Base-by-base conservation (phyloP, 37 sponge, comb jelly and placozoan species). In the Beroe ovata region DNA sequence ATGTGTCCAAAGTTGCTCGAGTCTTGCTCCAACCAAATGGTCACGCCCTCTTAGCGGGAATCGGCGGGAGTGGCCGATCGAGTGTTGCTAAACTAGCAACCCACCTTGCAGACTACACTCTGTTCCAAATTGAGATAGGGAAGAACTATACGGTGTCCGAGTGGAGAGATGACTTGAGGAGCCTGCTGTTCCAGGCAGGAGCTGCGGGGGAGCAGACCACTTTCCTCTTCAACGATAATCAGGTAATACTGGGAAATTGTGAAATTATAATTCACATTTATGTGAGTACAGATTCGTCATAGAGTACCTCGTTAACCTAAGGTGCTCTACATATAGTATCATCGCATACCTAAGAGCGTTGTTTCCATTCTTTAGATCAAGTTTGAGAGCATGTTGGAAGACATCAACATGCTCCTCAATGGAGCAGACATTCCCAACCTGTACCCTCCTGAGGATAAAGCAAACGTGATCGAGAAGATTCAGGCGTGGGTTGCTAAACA, bases 371-470 rank as follows among this genome's bases (percentile, higher is more conserved):
- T 62, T 25, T 96, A 97, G 90, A 95, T 97, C 89, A 97, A 97
- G 62, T 96, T 95, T 64, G 99, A 97, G 88, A 93, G 95, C 19
- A 95, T 97, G 91, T 93, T 97, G 38, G 99, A 97, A 61, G 99
- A 97, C 60, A 94, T 97, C 71, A 97, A 97, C 89, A 95, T 95
- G 93, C 93, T 97, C n/a, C 89, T 97, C 60, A 97, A 97, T 91
- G 95, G 96, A 6, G 99, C 95, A 26, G 99, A 97, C 62, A 95
- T 97, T 8, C 99, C 99, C 58, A 97, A 97, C 84, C 42, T 97
- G 20, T 97, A 93, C 64, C 94, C 95, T 58, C 72, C 95, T 33
- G 99, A 97, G 36, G 99, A 97, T 90, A 97, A 97, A 64, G 94
- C 94, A 8, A 94, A 95, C 25, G 93, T 97, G 59, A 93, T 95